These are phyloP conservation scores for Esox masquinongy DNA, from an alignment of 2,797 vertebrate species.

Conservation along the genomic window DNA sequence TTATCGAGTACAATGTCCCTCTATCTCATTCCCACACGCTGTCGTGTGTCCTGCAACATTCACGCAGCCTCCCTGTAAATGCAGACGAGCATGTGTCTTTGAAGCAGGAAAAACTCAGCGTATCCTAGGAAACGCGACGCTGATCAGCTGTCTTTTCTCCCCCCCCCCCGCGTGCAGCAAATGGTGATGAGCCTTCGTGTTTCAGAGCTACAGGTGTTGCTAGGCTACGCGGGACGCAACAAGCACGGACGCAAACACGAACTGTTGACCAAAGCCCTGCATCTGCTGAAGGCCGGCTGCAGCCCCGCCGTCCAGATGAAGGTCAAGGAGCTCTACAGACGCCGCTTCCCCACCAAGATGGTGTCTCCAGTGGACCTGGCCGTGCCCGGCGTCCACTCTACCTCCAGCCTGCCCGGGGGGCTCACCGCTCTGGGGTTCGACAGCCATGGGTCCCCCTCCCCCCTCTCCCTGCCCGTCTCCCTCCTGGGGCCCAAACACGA, in stretches of 20 bases:
- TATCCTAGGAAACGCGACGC: too few relatives aligned
- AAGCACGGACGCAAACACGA: slow-evolving; percentile 99
- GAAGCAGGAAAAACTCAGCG: too few relatives aligned
- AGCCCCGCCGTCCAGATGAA: slow-evolving; percentile 99
- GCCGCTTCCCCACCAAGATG: slow-evolving; percentile 97
- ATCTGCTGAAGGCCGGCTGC: slow-evolving; percentile 96
- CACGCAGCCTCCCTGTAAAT: too few relatives aligned
- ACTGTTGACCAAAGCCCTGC: slow-evolving; percentile 98
- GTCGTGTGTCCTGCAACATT: too few relatives aligned
- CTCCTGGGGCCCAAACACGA: slow-evolving; percentile 97
- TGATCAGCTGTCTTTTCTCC: slow-evolving; percentile 18
- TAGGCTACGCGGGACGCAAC: slow-evolving; percentile 98
- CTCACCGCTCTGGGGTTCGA: slow-evolving; percentile 91
- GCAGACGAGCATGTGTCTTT: too few relatives aligned
- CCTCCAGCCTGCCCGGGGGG: slow-evolving; percentile 81
- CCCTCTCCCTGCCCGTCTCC: slow-evolving; percentile 88
- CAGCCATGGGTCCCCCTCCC: slow-evolving; percentile 83
- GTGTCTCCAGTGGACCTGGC: slow-evolving; percentile 94
- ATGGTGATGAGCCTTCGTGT: slow-evolving; percentile 99
- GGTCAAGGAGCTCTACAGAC: slow-evolving; percentile 98
- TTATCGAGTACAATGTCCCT: too few relatives aligned
- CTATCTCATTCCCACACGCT: too few relatives aligned
- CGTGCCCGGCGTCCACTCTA: slow-evolving; percentile 86
- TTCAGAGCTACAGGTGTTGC: slow-evolving; percentile 97
- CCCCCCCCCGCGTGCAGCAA: slow-evolving; percentile 79